A percentile compares a stretch with the other conserved stretches of the same genome.
These are phyloP conservation scores for Blennius ocellaris DNA, from an alignment of 2,113 vertebrate genomes.

Conservation along the genomic window DNA sequence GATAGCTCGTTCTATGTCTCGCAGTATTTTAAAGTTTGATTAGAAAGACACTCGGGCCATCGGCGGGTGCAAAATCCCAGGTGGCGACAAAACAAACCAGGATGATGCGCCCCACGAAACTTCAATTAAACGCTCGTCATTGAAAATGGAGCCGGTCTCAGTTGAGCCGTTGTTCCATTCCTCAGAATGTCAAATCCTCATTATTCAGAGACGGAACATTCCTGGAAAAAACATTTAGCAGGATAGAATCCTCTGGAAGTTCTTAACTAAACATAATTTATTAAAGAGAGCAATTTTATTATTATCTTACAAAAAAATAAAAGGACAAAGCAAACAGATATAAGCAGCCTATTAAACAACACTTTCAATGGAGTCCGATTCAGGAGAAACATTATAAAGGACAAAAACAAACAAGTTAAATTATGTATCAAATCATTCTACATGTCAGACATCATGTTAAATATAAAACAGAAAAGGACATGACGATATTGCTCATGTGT, in stretches of 20 bases:
- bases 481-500: constrained; percentile 37
- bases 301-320: constrained; percentile 57
- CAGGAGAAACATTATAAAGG: constrained; percentile 30
- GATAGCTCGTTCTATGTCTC: not conserved
- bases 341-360: constrained; percentile 39
- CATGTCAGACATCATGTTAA: constrained; percentile 39
- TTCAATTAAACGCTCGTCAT: constrained; percentile 46
- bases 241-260: constrained; percentile 30
- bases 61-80: constrained; percentile 47
- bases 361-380: constrained; percentile 19
- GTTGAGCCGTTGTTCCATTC: constrained; percentile 17
- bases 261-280: constrained; percentile 43
- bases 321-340: constrained; percentile 64
- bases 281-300: constrained; percentile 52
- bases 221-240: constrained; percentile 38
- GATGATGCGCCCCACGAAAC: not conserved
- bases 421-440: constrained; percentile 43
- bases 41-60: constrained; percentile 57
- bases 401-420: constrained; percentile 40
- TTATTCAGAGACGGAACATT: constrained; percentile 40
- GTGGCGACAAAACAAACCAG: constrained; percentile 40
- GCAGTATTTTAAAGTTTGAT: constrained; percentile 58
- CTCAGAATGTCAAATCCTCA: constrained; percentile 55
- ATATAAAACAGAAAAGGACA: constrained; percentile 39
- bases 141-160: constrained; percentile 37